Evolutionary conservation across 1,140 invertebrate genomes (phyloP), one percentile per base, ranked within the genome.

Genomic region (Druon quercuslanigerum): DNA sequence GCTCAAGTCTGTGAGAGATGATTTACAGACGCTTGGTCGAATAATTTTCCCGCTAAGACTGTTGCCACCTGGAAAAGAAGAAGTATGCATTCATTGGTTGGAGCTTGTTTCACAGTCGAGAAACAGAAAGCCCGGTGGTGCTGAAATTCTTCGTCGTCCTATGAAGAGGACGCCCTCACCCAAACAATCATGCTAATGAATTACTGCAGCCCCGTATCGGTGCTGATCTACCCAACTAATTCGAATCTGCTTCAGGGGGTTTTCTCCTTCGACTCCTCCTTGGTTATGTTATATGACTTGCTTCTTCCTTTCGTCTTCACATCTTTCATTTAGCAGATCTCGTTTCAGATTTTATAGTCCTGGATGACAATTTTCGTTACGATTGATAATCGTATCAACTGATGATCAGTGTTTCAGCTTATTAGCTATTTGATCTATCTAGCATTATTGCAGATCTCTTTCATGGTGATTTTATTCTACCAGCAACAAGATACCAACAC

Each of bases 21-120:
- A 89, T 90, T 90, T 90, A 89, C 84, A 83, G 85, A 82, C 84
- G 83, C 82, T 80, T 80, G 82, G 83, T 85, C 84, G 82, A 89
- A 90, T 89, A 89, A 88, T 86, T 88, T 89, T 86, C 85, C 87
- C 84, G 87, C 82, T 87, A 88, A 89, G 86, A 85, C 85, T 88
- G 87, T 90, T 88, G 85, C 88, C 87, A 86, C 87, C 87, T 87
- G 85, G 83, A 87, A 85, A 11, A 46, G 86, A 82, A 82, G 79
- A 80, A 79, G 81, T 80, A 25, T 2, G 81, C 84, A 71, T 73
- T 79, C 80, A 76, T 71, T 71, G 14, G 70, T 46, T 33, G 16
- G 40, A 16, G 51, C 13, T n/a, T n/a, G 70, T n/a, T 46, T 13
- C 33, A 71, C 0, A 14, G 33, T 51, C 46, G 25, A 25, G 25